These are phyloP conservation scores for Diadromus collaris DNA, from an alignment of 2,888 invertebrate species.

Conservation along the genomic window DNA sequence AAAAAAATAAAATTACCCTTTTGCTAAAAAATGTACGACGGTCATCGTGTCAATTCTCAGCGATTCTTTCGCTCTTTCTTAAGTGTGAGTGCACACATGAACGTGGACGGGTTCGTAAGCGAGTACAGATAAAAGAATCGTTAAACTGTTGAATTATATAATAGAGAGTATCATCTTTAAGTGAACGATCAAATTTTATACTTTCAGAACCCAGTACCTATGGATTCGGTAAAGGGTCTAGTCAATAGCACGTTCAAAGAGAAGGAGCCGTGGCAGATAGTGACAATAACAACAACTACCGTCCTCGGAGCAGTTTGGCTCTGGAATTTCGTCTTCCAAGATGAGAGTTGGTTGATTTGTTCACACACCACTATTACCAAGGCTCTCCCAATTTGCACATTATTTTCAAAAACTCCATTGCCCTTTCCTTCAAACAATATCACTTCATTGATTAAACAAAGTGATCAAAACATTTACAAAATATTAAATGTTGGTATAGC, in stretches of 20 bases:
- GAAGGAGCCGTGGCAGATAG: constrained; percentile 92
- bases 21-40: no score
- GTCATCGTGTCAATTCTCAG: no score
- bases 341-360: constrained; percentile 83
- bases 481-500: neutral
- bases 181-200: neutral
- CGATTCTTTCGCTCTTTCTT: no score
- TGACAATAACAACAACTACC: constrained; percentile 88
- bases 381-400: neutral
- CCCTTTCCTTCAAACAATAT: no score
- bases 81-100: no score
- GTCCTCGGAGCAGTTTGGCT: constrained; percentile 88
- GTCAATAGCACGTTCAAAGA: constrained; percentile 85
- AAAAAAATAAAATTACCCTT: no score
- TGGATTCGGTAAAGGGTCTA: constrained; percentile 73
- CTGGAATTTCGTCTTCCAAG: constrained; percentile 86
- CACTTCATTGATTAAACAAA: no score
- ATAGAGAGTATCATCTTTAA: neutral
- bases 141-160: neutral
- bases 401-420: neutral
- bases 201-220: constrained; percentile 21
- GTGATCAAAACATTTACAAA: neutral
- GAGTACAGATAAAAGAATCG: neutral
- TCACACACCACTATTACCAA: constrained; percentile 56
- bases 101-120: no score